Base-by-base conservation (phyloP, 2,797 vertebrate genomes). In the Hozukius guyotensis region DNA sequence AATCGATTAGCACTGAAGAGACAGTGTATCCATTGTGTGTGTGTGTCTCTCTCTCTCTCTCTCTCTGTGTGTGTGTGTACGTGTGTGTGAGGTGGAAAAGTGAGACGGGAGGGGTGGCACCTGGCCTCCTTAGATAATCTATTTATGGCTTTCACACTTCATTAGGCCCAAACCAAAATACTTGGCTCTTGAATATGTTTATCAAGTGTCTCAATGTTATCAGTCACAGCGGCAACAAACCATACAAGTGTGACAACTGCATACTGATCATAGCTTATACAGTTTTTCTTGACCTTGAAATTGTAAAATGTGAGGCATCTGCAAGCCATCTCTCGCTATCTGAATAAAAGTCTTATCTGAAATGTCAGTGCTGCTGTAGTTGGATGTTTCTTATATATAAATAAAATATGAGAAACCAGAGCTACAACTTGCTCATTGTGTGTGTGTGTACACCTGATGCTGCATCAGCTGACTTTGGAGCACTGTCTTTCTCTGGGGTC, bases 131-230 rank as follows among this genome's bases (percentile, higher is more conserved):
- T 77, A 91, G 85, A 94, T 94, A 94, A 94, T 93, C 89, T 94
- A 91, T 95, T 94, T 94, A 94, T 92, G 90, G 90, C 87, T 90
- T 92, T 90, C 89, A 91, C 87, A 91, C 92, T 93, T 94, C 91
- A 94, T 94, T 94, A 92, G 70, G 81, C 77, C 69, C 74, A 84
- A 89, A 89, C 81, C 81, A 90, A 94, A 93, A 92, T 87, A 91
- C 80, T 87, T 84, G 70, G 86, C 90, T 89, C 85, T 88, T 87
- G 91, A 90, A 88, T 77, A 87, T 92, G 87, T 93, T 95, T 90
- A 93, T 95, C 88, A 92, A 84, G 90, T 92, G 88, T 92, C 87
- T 79, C 66, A 87, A 20, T 87, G 81, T 87, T 90, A 89, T 92
- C 88, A 89, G 88, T 86, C 91, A 87, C 80, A 87, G 76, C 78